Base-by-base conservation (phyloP, 1,140 invertebrate species). In the Sinonovacula constricta region DNA sequence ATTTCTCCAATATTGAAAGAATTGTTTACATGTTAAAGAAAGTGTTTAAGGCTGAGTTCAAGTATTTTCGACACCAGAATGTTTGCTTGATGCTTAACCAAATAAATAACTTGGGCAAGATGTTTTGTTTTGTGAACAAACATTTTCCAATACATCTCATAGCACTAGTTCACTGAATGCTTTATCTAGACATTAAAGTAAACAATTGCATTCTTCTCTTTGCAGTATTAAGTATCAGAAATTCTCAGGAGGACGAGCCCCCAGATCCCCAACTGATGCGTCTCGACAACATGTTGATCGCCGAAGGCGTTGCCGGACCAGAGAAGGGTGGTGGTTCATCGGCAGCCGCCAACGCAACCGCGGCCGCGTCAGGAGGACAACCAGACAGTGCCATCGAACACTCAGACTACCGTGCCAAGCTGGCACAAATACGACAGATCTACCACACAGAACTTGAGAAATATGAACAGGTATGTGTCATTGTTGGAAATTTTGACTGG, bases 371-470 rank as follows among this genome's bases (percentile, higher is more conserved):
- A 49, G 94, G 95, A 88, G 94, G 90, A 65, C 87, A 91, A 90
- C 95, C 96, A 60, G 97, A 99, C 91, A 98, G 97, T 92, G 97
- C 89, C 39, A 91, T 91, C 54, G 99, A 99, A 92, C 98, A 99
- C 92, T 98, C 98, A 69, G 99, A 99, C 91, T 99, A 99, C 92
- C 94, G 98, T 84, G 97, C 97, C 82, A 99, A 99, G 92, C 93
- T 99, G 85, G 96, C 97, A n/a, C 98, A 99, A 93, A 99, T 99
- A 91, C 93, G 99, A 83, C 96, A 98, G 92, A 99, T 99, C 83
- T 99, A 99, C 92, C 98, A 99, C 91, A 97, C 99, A 91, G 98
- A 99, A 92, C 92, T 99, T 81, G 97, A 99, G 92, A 99, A 99
- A 94, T 99, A 99, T 89, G 98, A 99, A 93, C 95, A 96, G 93